Evolutionary conservation across 2,888 invertebrate genomes (phyloP).

Genomic region (Lasioglossum zephyrum): DNA sequence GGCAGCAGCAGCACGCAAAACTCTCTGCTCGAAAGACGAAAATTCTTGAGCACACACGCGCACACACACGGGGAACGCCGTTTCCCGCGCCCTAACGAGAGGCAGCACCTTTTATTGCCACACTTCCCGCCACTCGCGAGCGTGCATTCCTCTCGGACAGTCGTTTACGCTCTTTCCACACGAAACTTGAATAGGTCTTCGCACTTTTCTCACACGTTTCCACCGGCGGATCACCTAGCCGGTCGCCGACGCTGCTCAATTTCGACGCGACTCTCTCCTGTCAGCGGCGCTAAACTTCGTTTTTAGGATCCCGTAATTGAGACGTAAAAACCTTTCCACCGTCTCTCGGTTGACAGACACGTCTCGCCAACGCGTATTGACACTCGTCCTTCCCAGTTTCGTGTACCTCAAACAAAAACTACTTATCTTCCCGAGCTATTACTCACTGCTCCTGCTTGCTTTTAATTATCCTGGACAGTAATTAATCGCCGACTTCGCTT

Average conservation of each 20-base stretch:
- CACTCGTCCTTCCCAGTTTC: neutral
- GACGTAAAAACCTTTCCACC: neutral
- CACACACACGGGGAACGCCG: neutral
- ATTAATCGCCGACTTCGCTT: neutral
- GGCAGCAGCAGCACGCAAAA: conserved; percentile 45
- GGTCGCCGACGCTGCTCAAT: conserved; percentile 4
- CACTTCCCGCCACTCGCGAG: conserved; percentile 52
- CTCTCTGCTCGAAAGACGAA: conserved; percentile 50
- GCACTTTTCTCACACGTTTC: conserved; percentile 1
- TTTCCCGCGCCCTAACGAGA: conserved; percentile 46
- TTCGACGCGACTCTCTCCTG: conserved; percentile 35
- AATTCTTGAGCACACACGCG: conserved; percentile 53
- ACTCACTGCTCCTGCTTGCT: neutral
- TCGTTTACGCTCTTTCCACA: conserved; percentile 12
- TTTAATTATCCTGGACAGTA: neutral
- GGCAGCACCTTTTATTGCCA: conserved; percentile 55
- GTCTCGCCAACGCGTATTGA: neutral
- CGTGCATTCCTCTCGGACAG: conserved; percentile 18
- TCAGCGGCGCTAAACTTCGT: conserved; percentile 5
- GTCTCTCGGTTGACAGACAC: neutral
- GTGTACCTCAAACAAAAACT: neutral
- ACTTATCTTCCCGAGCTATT: neutral
- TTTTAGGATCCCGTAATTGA: neutral
- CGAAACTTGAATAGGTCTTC: neutral
- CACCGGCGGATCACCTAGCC: neutral